A percentile compares a stretch with the other conserved stretches of the same genome.
Evolutionary conservation across 2,113 vertebrate genomes (phyloP).

Genomic region (Channa argus): DNA sequence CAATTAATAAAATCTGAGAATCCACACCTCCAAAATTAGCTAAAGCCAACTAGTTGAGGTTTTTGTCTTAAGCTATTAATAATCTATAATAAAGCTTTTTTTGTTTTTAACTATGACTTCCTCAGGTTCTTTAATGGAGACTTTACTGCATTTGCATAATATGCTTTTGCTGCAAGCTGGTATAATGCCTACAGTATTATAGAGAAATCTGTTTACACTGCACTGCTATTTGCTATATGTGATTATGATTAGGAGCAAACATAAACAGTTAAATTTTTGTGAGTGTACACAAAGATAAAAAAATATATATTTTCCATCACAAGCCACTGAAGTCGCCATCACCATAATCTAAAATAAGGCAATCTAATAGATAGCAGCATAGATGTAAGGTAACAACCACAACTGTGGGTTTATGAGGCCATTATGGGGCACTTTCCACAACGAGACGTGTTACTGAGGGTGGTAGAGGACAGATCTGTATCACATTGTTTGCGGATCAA

Average conservation of each 20-base stretch:
- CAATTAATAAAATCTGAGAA: slow-evolving; percentile 9
- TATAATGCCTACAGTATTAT: neutral
- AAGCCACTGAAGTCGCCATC: slow-evolving; percentile 28
- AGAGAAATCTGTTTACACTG: neutral
- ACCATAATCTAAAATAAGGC: slow-evolving; percentile 42
- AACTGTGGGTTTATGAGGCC: slow-evolving; percentile 77
- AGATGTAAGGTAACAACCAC: slow-evolving; percentile 59
- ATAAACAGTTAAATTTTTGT: neutral
- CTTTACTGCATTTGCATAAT: neutral
- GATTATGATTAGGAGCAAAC: neutral
- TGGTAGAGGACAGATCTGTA: slow-evolving; percentile 86
- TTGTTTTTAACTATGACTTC: no score
- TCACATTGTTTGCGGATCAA: slow-evolving; percentile 85
- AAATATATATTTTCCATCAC: slow-evolving; percentile 15
- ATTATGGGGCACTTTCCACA: slow-evolving; percentile 77
- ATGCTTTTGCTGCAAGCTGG: neutral
- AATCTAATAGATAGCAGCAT: slow-evolving; percentile 50
- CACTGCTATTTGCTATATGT: neutral
- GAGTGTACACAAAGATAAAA: neutral
- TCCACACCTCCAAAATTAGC: neutral
- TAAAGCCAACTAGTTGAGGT: neutral
- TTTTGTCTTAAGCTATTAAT: neutral
- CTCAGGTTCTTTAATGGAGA: neutral
- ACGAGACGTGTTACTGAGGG: slow-evolving; percentile 75
- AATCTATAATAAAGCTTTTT: neutral